phyloP scores from a whole-genome alignment of 2,888 invertebrate genomes.

The Asteroscopus sphinx region DNA sequence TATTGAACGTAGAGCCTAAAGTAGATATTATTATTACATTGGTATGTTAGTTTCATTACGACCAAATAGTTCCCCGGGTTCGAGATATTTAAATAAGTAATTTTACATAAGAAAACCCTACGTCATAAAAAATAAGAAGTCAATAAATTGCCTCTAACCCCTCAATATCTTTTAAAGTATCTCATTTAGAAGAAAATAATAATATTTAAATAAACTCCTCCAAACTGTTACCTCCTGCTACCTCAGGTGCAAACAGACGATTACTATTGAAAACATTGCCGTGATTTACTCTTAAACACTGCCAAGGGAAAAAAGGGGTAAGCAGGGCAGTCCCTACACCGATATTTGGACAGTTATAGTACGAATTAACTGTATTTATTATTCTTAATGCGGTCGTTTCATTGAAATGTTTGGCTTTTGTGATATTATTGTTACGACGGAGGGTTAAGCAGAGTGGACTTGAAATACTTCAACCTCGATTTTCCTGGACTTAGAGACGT shows the following conservation, averaged over 20 bases:
- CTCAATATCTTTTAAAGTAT: slow-evolving; percentile 29
- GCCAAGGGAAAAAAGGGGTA: slow-evolving; percentile 61
- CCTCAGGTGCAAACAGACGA: slow-evolving; percentile 68
- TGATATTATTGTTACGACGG: too few relatives aligned
- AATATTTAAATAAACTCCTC: slow-evolving; percentile 47
- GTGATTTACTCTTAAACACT: slow-evolving; percentile 66
- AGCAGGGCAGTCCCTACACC: slow-evolving; percentile 36
- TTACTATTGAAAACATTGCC: slow-evolving; percentile 67
- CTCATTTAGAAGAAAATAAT: slow-evolving; percentile 30
- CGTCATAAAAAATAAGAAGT: background rate
- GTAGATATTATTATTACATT: too few relatives aligned
- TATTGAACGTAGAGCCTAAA: too few relatives aligned
- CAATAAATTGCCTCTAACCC: slow-evolving; percentile 18
- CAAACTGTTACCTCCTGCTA: slow-evolving; percentile 22
- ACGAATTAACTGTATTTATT: slow-evolving; percentile 54
- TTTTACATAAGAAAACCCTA: background rate
- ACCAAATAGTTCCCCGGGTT: too few relatives aligned
- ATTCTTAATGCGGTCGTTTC: slow-evolving; percentile 45
- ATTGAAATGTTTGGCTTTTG: slow-evolving; percentile 32
- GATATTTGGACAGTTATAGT: slow-evolving; percentile 59
- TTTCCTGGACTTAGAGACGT: too few relatives aligned
- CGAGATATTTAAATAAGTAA: background rate
- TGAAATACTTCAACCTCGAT: too few relatives aligned
- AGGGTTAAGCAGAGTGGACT: too few relatives aligned
- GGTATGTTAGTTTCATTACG: too few relatives aligned